Conservation (phyloP, 2,888 invertebrate genomes). For the Drosophila anomalata region DNA sequence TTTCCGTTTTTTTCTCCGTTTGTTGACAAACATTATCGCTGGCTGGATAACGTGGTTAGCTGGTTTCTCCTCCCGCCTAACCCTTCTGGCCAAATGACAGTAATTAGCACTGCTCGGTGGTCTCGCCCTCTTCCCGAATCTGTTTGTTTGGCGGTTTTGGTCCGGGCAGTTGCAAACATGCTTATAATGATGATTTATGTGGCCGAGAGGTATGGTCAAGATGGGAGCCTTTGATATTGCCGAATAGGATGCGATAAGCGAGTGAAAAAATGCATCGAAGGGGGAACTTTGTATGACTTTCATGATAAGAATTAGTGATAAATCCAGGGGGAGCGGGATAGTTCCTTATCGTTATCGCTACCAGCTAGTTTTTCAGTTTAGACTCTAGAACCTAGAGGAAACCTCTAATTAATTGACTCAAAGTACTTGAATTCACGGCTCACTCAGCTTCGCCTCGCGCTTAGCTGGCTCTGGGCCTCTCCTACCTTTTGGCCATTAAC, state of each 20-base stretch:
- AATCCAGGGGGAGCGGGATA: no score
- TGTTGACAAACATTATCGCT: slow-evolving; percentile 66
- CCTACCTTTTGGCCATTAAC: slow-evolving; percentile 13
- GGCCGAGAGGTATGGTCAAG: slow-evolving; percentile 6
- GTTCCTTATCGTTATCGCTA: no score
- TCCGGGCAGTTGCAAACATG: slow-evolving; percentile 31
- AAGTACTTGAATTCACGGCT: slow-evolving; percentile 21
- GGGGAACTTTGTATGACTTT: neutral
- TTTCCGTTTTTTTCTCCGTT: slow-evolving; percentile 10
- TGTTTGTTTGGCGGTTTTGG: slow-evolving; percentile 31
- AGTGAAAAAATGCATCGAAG: slow-evolving; percentile 11
- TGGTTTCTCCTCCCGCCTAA: neutral
- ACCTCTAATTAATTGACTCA: slow-evolving; percentile 26
- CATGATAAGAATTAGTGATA: neutral
- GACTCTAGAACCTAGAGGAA: no score
- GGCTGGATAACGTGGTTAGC: slow-evolving; percentile 54
- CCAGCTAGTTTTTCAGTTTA: no score
- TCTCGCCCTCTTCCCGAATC: slow-evolving; percentile 13
- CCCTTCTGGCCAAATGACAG: slow-evolving; percentile 49
- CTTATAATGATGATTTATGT: slow-evolving; percentile 47
- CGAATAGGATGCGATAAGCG: neutral
- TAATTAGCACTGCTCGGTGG: slow-evolving; percentile 53
- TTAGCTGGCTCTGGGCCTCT: slow-evolving; percentile 8
- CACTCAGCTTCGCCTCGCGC: slow-evolving; percentile 24
- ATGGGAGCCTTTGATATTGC: neutral